A percentile compares a stretch with the other conserved stretches of the same genome.
These are phyloP conservation scores for Echinometra lucunter DNA, from an alignment of 53 echinoderm and acorn worm species.

Conservation along the genomic window DNA sequence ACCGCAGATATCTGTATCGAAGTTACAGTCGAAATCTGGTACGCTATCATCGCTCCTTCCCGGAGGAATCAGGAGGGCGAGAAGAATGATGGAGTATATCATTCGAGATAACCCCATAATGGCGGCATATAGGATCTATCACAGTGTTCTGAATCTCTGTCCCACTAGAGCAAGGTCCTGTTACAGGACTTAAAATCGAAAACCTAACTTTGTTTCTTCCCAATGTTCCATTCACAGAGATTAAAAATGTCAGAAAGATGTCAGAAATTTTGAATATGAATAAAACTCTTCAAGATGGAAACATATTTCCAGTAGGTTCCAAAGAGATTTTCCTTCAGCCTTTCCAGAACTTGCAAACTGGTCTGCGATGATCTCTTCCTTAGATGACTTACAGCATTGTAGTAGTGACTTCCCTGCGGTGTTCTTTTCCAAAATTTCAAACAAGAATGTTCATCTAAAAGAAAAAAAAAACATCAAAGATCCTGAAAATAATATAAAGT, in stretches of 20 bases:
- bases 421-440: not conserved
- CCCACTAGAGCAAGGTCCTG: not conserved
- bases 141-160: not conserved
- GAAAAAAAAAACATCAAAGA: not conserved
- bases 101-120: not conserved
- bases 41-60: not conserved
- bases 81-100: not conserved
- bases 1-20: not conserved
- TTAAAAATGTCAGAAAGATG: no score
- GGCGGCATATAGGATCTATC: not conserved
- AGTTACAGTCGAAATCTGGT: conserved; percentile 5
- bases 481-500: not conserved
- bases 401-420: not conserved
- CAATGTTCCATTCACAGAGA: no score
- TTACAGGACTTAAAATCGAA: not conserved
- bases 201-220: not conserved
- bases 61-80: not conserved
- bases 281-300: not conserved
- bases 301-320: not conserved
- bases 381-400: not conserved
- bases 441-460: not conserved
- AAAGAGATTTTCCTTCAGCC: not conserved
- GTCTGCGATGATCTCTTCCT: not conserved
- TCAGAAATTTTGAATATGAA: not conserved
- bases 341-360: not conserved